Evolutionary conservation across 2,888 invertebrate species (phyloP).

Genomic region (Plutella xylostella): DNA sequence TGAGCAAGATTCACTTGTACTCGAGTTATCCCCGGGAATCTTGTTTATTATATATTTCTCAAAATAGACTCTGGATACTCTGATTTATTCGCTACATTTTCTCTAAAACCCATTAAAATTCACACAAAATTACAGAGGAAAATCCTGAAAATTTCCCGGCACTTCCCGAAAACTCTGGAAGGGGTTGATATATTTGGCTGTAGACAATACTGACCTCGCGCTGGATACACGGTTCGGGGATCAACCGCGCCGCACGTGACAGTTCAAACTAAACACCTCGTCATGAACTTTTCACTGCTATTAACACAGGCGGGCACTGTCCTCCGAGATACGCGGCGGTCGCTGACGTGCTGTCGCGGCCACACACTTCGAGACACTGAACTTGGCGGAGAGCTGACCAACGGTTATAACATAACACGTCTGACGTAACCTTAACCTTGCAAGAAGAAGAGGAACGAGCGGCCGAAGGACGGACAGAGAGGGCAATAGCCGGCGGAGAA

Average conservation of each 20-base stretch:
- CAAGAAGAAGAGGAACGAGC: slow-evolving; percentile 69
- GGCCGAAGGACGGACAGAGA: slow-evolving; percentile 68
- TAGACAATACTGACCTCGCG: no score
- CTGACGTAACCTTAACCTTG: slow-evolving; percentile 72
- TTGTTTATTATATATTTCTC: background rate
- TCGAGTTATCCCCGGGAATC: slow-evolving; percentile 7
- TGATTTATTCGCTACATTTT: no score
- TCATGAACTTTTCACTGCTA: slow-evolving; percentile 68
- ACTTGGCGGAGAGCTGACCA: slow-evolving; percentile 66
- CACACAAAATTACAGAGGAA: no score
- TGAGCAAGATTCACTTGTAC: slow-evolving; percentile 37
- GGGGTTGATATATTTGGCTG: no score
- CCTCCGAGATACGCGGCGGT: slow-evolving; percentile 48
- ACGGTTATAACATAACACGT: slow-evolving; percentile 71
- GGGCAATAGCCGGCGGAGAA: slow-evolving; percentile 61
- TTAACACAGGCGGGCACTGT: slow-evolving; percentile 61
- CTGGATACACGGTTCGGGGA: no score
- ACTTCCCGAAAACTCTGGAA: slow-evolving; percentile 32
- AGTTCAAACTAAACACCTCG: slow-evolving; percentile 65
- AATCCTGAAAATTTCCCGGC: no score
- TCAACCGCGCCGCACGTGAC: slow-evolving; percentile 21
- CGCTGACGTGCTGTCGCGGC: slow-evolving; percentile 60
- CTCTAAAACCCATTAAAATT: no score
- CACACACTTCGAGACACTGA: slow-evolving; percentile 69
- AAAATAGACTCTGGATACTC: slow-evolving; percentile 1